Percentiles rank a stretch among this genome's conserved stretches.
These are phyloP conservation scores for Molossus molossus DNA, from an alignment of 2,797 vertebrate genomes.

Conservation along the genomic window DNA sequence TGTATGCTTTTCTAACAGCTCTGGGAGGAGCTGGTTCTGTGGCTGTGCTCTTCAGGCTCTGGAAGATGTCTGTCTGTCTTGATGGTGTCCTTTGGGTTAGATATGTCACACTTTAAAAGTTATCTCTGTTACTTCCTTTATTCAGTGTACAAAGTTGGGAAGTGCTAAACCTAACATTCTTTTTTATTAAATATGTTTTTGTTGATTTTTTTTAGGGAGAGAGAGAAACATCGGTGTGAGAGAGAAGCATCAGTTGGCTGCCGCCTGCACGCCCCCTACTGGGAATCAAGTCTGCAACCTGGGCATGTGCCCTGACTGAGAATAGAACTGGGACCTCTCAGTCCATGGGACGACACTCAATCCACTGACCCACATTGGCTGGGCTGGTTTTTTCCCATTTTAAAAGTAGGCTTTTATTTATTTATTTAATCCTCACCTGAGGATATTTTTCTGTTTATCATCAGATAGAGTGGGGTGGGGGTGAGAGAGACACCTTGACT, in stretches of 20 bases:
- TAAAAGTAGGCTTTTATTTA: neutral
- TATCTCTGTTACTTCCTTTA: neutral
- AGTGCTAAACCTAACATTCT: constrained; percentile 26
- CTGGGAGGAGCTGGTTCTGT: neutral
- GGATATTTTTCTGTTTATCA: too few relatives aligned
- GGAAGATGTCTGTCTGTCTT: neutral
- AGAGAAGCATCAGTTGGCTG: neutral
- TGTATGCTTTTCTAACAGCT: neutral
- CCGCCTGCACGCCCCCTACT: neutral
- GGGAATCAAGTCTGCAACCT: neutral
- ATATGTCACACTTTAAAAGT: neutral
- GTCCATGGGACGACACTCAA: too few relatives aligned
- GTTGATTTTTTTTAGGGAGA: too few relatives aligned
- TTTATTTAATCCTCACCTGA: neutral
- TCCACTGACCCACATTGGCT: too few relatives aligned
- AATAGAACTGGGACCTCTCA: too few relatives aligned
- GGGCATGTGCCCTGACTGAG: neutral
- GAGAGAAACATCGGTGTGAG: too few relatives aligned
- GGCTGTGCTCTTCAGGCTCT: neutral
- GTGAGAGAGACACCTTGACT: too few relatives aligned
- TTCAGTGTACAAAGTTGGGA: constrained; percentile 39
- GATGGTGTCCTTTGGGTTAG: neutral
- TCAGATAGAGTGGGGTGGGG: too few relatives aligned
- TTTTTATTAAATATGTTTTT: neutral
- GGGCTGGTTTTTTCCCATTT: neutral